These are phyloP conservation scores for Malurus alboscapulatus DNA, from an alignment of 2,113 vertebrate genomes.

Conservation along the genomic window DNA sequence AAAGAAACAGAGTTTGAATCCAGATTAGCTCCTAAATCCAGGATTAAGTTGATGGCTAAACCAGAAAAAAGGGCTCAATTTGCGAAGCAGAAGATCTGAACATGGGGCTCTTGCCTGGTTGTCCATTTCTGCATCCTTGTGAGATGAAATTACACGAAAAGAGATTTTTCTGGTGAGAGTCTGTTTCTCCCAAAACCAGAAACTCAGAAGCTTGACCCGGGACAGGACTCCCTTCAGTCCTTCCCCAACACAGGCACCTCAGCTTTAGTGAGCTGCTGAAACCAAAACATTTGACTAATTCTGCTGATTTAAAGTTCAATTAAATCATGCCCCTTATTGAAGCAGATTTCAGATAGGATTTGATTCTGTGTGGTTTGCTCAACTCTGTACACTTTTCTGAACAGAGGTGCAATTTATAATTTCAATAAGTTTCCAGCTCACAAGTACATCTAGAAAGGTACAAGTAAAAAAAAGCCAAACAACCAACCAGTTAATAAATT, in stretches of 20 bases:
- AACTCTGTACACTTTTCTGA: neutral
- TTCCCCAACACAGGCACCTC: neutral
- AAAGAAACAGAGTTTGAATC: neutral
- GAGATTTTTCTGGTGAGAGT: neutral
- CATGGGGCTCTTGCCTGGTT: neutral
- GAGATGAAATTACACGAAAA: neutral
- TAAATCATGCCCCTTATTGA: conserved; percentile 1
- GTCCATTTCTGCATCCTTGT: neutral
- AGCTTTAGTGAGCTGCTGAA: neutral
- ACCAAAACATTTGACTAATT: neutral
- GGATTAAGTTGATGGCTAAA: neutral
- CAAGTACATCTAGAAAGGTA: neutral
- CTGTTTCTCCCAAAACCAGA: neutral
- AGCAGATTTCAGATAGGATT: neutral
- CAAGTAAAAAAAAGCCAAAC: neutral
- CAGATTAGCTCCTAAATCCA: conserved; percentile 43
- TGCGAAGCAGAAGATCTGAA: neutral
- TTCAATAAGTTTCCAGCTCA: neutral
- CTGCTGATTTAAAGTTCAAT: neutral
- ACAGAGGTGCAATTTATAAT: conserved; percentile 27
- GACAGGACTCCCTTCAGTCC: neutral
- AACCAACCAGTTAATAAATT: conserved; percentile 33
- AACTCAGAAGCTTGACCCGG: neutral
- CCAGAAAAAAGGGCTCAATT: neutral
- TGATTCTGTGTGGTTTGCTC: neutral